Evolutionary conservation across 2,797 vertebrate genomes (phyloP).

Genomic region (Dermochelys coriacea): DNA sequence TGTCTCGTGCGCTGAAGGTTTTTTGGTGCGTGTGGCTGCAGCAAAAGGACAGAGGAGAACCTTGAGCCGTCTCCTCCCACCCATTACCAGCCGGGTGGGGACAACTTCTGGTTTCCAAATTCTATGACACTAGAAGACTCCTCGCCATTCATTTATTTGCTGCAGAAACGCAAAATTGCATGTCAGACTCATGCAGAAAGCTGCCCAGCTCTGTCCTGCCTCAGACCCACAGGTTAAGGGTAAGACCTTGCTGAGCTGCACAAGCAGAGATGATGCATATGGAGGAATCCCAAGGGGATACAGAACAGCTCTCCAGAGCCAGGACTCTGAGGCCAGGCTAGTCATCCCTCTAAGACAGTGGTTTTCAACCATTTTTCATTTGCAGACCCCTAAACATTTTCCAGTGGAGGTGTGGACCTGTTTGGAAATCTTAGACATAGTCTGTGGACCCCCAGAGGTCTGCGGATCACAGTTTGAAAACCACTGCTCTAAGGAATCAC

Average conservation of each 20-base stretch:
- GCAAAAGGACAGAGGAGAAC: too few species aligned
- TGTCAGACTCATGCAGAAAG: neutral
- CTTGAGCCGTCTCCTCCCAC: neutral
- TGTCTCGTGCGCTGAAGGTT: rapidly evolving
- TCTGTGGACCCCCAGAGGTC: neutral
- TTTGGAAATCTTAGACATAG: neutral
- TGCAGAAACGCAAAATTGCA: neutral
- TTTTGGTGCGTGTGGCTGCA: neutral
- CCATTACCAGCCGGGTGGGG: too few species aligned
- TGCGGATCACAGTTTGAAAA: neutral
- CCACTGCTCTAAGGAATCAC: neutral
- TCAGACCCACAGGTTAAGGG: neutral
- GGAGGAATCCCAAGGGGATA: neutral
- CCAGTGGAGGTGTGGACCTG: rapidly evolving
- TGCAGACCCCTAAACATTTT: neutral
- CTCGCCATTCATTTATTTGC: neutral
- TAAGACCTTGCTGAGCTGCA: neutral
- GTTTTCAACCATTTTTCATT: neutral
- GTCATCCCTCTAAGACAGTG: neutral
- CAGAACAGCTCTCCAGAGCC: neutral
- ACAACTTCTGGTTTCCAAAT: too few species aligned
- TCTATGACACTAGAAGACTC: neutral
- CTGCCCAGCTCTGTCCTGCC: neutral
- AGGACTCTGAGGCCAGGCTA: too few species aligned
- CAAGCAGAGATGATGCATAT: neutral